Evolutionary conservation across 2,797 vertebrate species (phyloP).

Genomic region (Lutjanus campechanus): DNA sequence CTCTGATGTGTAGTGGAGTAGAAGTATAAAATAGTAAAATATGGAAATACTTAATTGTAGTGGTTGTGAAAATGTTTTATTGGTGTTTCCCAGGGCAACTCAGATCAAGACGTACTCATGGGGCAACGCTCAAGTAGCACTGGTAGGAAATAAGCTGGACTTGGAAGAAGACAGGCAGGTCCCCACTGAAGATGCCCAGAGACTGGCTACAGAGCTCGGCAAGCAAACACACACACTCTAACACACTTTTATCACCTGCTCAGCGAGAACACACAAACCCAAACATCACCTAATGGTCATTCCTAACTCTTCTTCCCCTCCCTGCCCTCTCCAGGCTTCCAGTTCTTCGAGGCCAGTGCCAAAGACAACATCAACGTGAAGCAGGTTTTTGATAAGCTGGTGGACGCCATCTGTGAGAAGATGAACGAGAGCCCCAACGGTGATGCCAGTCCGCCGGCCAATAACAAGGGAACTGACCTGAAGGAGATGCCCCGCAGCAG

Average conservation of each 20-base stretch:
- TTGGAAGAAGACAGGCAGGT: slow-evolving; percentile 92
- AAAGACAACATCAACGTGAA: slow-evolving; percentile 95
- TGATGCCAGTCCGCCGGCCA: slow-evolving; percentile 66
- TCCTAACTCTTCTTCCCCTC: not conserved
- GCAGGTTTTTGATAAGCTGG: slow-evolving; percentile 92
- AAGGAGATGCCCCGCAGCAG: slow-evolving; percentile 78
- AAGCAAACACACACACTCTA: slow-evolving; percentile 28
- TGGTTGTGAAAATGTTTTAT: slow-evolving; percentile 20
- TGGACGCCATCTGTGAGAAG: slow-evolving; percentile 92
- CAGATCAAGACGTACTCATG: slow-evolving; percentile 96
- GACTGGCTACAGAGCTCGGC: slow-evolving; percentile 91
- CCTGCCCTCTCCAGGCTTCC: slow-evolving; percentile 84
- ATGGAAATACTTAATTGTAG: not conserved
- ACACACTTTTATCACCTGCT: not conserved
- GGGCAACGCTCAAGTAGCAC: slow-evolving; percentile 93
- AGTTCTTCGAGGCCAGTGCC: slow-evolving; percentile 93
- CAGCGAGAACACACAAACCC: slow-evolving; percentile 1
- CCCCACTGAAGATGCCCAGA: slow-evolving; percentile 86
- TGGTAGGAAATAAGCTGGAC: slow-evolving; percentile 94
- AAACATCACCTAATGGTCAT: not conserved
- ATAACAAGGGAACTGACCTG: slow-evolving; percentile 79
- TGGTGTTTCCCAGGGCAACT: slow-evolving; percentile 87
- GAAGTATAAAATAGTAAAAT: not conserved
- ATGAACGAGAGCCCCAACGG: slow-evolving; percentile 91
- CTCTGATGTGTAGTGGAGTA: not conserved